phyloP scores from a whole-genome alignment of 1,140 invertebrate genomes.

The Cryptotermes secundus region DNA sequence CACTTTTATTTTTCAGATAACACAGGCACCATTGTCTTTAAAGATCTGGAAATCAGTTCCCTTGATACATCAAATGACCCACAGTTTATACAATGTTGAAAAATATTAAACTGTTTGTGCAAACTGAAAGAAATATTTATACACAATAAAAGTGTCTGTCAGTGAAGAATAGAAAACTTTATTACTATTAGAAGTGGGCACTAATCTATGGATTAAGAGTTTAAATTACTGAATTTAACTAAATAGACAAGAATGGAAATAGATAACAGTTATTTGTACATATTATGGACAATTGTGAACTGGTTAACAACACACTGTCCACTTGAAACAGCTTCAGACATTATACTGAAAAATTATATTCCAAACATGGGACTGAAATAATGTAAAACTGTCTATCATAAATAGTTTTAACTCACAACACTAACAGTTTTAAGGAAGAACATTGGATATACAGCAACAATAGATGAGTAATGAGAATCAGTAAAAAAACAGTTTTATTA shows the following conservation, averaged over 20 bases:
- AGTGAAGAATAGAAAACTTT: not conserved
- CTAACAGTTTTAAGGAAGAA: conserved; percentile 3
- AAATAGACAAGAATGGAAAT: not conserved
- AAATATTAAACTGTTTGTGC: conserved; percentile 1
- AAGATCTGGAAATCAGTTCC: not conserved
- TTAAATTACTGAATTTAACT: too few species aligned
- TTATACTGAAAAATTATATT: not conserved
- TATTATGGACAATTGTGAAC: not conserved
- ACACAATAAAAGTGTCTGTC: not conserved
- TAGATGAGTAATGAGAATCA: not conserved
- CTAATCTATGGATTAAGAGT: too few species aligned
- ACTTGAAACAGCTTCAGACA: not conserved
- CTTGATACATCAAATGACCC: not conserved
- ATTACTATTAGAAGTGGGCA: not conserved
- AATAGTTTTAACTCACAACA: not conserved
- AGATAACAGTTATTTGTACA: not conserved
- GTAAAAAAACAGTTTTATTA: not conserved
- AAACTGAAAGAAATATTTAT: not conserved
- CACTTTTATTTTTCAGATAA: not conserved
- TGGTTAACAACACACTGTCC: not conserved
- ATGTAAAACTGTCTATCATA: not conserved
- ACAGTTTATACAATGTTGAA: conserved; percentile 1
- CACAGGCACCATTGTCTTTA: not conserved
- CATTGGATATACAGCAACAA: not conserved
- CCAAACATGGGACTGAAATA: not conserved